Conservation (phyloP, 2,888 invertebrate genomes). For the Nineta flava region DNA sequence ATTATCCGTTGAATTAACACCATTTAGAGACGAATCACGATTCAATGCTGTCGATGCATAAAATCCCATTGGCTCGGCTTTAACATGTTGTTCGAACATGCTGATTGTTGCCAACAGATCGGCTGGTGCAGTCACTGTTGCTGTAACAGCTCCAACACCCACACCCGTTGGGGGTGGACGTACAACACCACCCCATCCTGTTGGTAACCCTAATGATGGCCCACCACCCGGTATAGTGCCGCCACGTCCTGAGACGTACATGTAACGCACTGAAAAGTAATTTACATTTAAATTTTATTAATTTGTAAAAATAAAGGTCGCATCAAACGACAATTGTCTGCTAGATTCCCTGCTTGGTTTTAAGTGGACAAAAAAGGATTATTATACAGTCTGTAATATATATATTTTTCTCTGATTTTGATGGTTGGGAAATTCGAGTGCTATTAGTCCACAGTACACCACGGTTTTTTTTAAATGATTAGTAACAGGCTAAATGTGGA, state of each 20-base stretch:
- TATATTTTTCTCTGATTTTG: no score
- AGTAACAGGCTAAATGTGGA: no score
- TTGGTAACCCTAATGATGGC: slow-evolving; percentile 10
- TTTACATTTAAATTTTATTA: background rate
- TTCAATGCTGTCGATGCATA: slow-evolving; percentile 22
- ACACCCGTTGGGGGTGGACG: background rate
- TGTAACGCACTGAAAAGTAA: slow-evolving; percentile 2
- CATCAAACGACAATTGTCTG: no score
- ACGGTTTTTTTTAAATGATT: no score
- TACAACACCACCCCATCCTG: slow-evolving; percentile 2
- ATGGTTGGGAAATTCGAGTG: no score
- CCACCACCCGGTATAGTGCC: slow-evolving; percentile 20
- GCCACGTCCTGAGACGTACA: slow-evolving; percentile 18
- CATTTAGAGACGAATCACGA: background rate
- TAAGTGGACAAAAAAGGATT: no score
- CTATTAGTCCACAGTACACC: no score
- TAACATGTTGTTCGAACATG: slow-evolving; percentile 56
- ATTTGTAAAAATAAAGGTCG: background rate
- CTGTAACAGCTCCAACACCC: slow-evolving; percentile 28
- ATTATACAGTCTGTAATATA: no score
- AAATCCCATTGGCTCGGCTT: slow-evolving; percentile 52
- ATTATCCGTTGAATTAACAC: background rate
- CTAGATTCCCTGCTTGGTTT: no score
- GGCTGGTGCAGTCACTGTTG: slow-evolving; percentile 44
- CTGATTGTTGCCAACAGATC: slow-evolving; percentile 45